Percentiles rank a stretch among this genome's conserved stretches.
These are phyloP conservation scores for Solenopsis invicta DNA, from an alignment of 1,140 invertebrate genomes.

Conservation along the genomic window DNA sequence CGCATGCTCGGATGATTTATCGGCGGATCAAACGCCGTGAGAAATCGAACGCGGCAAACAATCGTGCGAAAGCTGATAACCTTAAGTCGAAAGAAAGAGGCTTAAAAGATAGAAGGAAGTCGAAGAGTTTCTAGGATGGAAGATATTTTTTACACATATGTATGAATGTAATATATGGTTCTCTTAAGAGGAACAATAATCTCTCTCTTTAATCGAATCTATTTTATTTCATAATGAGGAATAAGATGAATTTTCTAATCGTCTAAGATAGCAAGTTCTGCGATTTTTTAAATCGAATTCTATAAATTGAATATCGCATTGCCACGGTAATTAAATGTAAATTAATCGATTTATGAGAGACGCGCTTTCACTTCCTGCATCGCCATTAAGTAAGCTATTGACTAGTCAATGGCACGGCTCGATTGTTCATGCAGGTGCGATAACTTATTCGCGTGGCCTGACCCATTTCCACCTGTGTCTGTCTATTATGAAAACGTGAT, in stretches of 20 bases:
- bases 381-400: constrained; percentile 10
- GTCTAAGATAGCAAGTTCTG: not conserved
- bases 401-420: constrained; percentile 31
- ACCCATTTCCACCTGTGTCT: constrained; percentile 26
- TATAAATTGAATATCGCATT: not conserved
- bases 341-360: not conserved
- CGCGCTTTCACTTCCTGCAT: constrained; percentile 32
- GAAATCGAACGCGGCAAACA: constrained; percentile 48
- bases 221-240: not conserved
- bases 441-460: constrained; percentile 31
- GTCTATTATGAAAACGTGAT: constrained; percentile 41
- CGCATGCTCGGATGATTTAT: constrained; percentile 33
- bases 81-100: not conserved
- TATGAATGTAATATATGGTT: not conserved
- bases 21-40: constrained; percentile 6
- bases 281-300: not conserved
- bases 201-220: not conserved
- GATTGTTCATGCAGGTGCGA: constrained; percentile 17
- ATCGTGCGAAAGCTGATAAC: constrained; percentile 51
- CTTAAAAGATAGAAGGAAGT: not conserved
- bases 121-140: not conserved
- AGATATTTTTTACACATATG: not conserved
- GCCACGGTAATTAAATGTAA: constrained; percentile 12
- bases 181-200: not conserved
- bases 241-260: not conserved